Conservation (phyloP, 2,113 vertebrate species). For the Laticauda laticaudata region DNA sequence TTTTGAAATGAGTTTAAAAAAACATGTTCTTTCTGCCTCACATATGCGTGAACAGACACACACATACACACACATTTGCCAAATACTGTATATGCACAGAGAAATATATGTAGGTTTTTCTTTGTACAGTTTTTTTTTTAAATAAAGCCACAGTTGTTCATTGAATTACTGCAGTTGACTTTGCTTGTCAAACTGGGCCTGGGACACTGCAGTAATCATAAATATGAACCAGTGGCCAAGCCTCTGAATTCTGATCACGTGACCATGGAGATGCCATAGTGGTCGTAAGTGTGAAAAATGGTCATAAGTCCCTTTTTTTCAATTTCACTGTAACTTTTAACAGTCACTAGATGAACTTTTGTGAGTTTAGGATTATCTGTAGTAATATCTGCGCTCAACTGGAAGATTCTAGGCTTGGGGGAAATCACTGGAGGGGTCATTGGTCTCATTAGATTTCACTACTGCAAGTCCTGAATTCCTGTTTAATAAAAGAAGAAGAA, state of each 20-base stretch:
- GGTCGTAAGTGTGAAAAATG: not conserved
- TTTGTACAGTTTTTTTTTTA: conserved; percentile 20
- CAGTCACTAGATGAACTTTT: not conserved
- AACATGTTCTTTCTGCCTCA: conserved; percentile 28
- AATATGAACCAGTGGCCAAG: not conserved
- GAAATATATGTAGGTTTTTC: not conserved
- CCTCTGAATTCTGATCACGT: not conserved
- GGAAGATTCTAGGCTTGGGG: not conserved
- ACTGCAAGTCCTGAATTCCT: conserved; percentile 51
- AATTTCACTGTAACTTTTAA: not conserved
- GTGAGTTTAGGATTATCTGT: not conserved
- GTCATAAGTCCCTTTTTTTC: not conserved
- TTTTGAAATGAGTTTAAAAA: conserved; percentile 40
- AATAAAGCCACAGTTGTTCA: not conserved
- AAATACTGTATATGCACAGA: not conserved
- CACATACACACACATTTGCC: not conserved
- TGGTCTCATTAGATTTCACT: conserved; percentile 57
- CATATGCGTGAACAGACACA: not conserved
- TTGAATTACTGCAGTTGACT: not conserved
- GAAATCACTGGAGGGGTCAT: conserved; percentile 24
- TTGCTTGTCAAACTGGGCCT: not conserved
- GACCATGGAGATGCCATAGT: not conserved
- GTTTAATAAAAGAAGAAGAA: conserved; percentile 69
- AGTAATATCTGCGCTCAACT: not conserved
- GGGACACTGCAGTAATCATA: not conserved